Base-by-base conservation (phyloP, 1,140 invertebrate genomes). In the Gonatopus flavifemur region DNA sequence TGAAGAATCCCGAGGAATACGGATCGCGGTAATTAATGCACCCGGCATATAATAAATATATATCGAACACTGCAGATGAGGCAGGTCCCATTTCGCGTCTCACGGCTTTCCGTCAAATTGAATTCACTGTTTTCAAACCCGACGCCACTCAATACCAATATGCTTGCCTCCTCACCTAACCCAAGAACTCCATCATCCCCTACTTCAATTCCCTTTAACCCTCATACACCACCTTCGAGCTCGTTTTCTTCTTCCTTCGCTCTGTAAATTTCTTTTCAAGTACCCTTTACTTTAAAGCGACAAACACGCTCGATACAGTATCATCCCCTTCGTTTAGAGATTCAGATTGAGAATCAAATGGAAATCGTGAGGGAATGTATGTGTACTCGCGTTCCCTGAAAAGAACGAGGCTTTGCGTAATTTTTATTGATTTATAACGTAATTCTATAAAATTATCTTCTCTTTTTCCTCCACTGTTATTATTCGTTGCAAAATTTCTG, bases 11-110 rank as follows among this genome's bases (percentile, higher is more conserved):
- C 58, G 42, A 62, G 55, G 57, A 62, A 62, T 62, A 59, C 49
- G 49, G n/a, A 45, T 54, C 52, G 62, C 48, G 69, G 64, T 76
- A 73, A 76, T 74, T 76, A 74, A 76, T 70, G 68, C 69, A 65
- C 55, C n/a, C 59, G 54, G 51, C 59, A 62, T 64, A 69, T 60
- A 62, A 63, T 67, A 76, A 76, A 73, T 72, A n/a, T n/a, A n/a
- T n/a, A 71, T 76, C 69, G 70, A 73, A 70, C 70, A n/a, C n/a
- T n/a, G n/a, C n/a, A n/a, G n/a, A n/a, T n/a, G n/a, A n/a, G n/a
- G 65, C 68, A 61, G 51, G 49, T 38, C 55, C 60, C 45, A 62
- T 64, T 70, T 69, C 63, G 64, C 60, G 62, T 67, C n/a, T n/a
- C 65, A 59, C 57, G 49, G 64, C 59, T 58, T 66, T 62, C 59